phyloP scores from a whole-genome alignment of 2,113 vertebrate species.

The Cyprinus carpio region DNA sequence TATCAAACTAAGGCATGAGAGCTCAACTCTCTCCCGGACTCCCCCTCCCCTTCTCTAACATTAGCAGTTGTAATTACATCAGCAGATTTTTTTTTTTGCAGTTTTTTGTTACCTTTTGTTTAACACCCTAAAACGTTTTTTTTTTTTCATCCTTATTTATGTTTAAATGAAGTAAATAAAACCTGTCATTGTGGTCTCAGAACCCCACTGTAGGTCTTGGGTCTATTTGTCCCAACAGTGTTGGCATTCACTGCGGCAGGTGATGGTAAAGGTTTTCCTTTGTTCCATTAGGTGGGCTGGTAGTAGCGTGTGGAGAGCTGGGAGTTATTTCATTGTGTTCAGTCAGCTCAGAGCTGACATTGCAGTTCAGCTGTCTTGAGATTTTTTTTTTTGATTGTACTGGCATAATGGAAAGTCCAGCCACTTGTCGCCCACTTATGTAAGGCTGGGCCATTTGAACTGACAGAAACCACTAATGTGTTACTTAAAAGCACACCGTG shows the following conservation, averaged over 20 bases:
- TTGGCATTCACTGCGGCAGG: not conserved
- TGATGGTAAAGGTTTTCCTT: not conserved
- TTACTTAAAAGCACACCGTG: not conserved
- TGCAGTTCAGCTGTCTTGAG: constrained; percentile 10
- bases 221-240: not conserved
- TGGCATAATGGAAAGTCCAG: not conserved
- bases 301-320: constrained; percentile 9
- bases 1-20: too few species aligned
- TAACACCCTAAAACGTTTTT: not conserved
- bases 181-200: not conserved
- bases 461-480: constrained; percentile 20
- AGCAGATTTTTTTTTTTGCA: too few species aligned
- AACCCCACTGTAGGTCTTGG: not conserved
- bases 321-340: constrained; percentile 17
- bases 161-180: not conserved
- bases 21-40: too few species aligned
- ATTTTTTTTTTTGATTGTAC: not conserved
- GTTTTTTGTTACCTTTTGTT: too few species aligned
- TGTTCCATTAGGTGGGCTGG: not conserved
- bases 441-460: not conserved
- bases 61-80: too few species aligned
- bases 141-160: not conserved
- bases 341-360: not conserved
- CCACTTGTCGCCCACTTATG: not conserved
- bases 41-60: too few species aligned